Evolutionary conservation across 2,797 vertebrate genomes (phyloP).

Genomic region (Eulemur albifrons): DNA sequence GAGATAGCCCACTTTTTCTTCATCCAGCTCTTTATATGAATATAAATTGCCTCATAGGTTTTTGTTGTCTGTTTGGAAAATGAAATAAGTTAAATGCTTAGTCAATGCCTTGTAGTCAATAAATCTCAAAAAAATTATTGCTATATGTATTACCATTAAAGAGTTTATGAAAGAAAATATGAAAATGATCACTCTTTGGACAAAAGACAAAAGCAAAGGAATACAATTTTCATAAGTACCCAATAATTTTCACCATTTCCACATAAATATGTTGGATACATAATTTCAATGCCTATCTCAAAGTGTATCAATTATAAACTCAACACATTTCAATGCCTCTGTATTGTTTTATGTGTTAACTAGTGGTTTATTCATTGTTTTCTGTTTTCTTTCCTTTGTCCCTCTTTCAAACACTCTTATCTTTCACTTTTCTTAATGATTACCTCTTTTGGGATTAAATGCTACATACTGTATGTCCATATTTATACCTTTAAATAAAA

Average conservation of each 20-base stretch:
- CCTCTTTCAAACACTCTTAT: not conserved
- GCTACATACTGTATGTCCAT: not conserved
- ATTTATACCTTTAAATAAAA: not conserved
- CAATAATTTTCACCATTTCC: not conserved
- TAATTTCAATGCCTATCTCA: not conserved
- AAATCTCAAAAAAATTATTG: not conserved
- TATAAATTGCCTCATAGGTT: not conserved
- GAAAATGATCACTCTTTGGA: not conserved
- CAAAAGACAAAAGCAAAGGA: not conserved
- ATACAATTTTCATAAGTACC: not conserved
- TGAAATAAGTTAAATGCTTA: not conserved
- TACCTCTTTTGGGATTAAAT: not conserved
- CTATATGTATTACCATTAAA: not conserved
- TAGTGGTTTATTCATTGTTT: not conserved
- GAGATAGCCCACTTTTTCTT: not conserved
- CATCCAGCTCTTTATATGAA: not conserved
- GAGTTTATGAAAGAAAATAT: not conserved
- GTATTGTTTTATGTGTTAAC: not conserved
- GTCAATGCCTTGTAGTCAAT: not conserved
- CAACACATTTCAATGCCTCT: not conserved
- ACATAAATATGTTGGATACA: not conserved
- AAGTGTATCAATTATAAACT: not conserved
- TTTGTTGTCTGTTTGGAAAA: not conserved
- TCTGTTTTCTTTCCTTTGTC: not conserved
- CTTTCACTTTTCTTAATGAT: not conserved